phyloP scores from a whole-genome alignment of 2,888 invertebrate genomes.

The Thymelicus lineola region DNA sequence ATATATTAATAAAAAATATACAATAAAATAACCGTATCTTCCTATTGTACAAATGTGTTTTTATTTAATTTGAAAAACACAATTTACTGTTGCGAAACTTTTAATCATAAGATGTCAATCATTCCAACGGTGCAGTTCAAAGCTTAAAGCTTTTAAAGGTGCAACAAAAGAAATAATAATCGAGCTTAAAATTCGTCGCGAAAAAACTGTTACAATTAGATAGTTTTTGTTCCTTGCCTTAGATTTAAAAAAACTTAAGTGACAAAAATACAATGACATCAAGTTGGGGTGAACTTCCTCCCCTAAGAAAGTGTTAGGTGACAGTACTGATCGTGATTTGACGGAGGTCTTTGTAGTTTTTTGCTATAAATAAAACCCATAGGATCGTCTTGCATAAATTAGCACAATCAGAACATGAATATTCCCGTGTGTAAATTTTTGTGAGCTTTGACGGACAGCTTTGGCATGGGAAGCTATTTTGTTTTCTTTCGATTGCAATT shows the following conservation, averaged over 20 bases:
- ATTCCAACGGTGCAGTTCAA: conserved; percentile 47
- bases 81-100: conserved; percentile 27
- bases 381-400: conserved; percentile 83
- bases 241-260: conserved; percentile 74
- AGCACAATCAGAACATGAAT: conserved; percentile 76
- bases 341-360: conserved; percentile 72
- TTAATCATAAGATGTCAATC: conserved; percentile 44
- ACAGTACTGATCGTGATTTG: conserved; percentile 77
- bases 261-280: conserved; percentile 83
- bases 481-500: conserved; percentile 17
- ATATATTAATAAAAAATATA: not conserved
- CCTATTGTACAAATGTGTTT: not conserved
- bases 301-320: conserved; percentile 79
- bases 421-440: conserved; percentile 75
- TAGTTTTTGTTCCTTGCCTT: conserved; percentile 76
- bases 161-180: conserved; percentile 73
- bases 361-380: conserved; percentile 56
- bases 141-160: conserved; percentile 49
- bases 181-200: conserved; percentile 74
- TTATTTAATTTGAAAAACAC: conserved; percentile 19
- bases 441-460: conserved; percentile 32
- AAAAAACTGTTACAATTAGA: conserved; percentile 84
- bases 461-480: conserved; percentile 41
- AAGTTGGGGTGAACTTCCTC: conserved; percentile 64
- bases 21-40: not conserved